Evolutionary conservation across 2,797 vertebrate species (phyloP), one percentile per base, ranked within the genome.

Genomic region (Catharus ustulatus): DNA sequence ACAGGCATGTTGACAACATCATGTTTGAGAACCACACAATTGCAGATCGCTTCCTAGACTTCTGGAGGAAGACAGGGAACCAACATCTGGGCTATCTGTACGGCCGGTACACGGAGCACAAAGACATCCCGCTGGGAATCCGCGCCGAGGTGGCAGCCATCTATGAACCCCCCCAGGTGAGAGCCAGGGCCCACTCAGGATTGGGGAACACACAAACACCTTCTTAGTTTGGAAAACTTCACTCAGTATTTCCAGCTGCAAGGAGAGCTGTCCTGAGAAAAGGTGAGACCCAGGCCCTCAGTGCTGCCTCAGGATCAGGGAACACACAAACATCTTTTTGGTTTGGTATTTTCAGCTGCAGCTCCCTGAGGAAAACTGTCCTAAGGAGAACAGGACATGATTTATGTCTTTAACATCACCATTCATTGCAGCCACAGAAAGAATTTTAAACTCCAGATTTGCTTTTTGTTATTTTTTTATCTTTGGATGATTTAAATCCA

Each of bases 11-110:
- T 97, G 99, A 99, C 98, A 99, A 99, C 96, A 99, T 99, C 96
- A 99, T 99, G 99, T 99, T 99, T 97, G 99, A 99, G 98, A 99
- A 99, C 95, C 99, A 99, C 98, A 99, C 99, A 20, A 99, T 99
- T 32, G 99, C 99, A 4, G 99, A 99, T 97, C 99, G 99, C 93
- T 99, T 99, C 97, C 98, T 99, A 73, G 99, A 99, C 98, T 99
- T 99, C 97, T 99, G 99, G 99, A 98, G 99, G 96, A 99, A 99
- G 98, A 99, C 99, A 2, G 99, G 99, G 57, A 99, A 98, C 92
- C 99, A 99, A 92, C 98, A 99, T 64, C 98, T 99, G 59, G 99
- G 99, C 1, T 99, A 99, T 80, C 94, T 99, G 79, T 99, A 99
- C 1, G 99, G 99, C 38, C 98, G 98, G 51, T 99, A 99, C 98